phyloP scores from a whole-genome alignment of 2,888 invertebrate species.

The Pseudococcus jackbeardsleyi region DNA sequence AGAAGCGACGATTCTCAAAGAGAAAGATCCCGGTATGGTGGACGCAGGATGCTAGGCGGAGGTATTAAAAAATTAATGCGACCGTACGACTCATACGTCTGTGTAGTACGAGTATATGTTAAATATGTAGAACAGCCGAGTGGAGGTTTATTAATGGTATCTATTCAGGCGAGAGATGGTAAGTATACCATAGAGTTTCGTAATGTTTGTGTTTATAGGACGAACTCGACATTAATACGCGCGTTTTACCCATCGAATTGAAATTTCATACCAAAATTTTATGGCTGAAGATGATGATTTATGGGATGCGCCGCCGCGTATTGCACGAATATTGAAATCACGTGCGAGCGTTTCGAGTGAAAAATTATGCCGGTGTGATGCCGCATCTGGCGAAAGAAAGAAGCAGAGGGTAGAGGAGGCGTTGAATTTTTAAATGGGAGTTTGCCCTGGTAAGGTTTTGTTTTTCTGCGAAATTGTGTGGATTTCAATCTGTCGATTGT shows the following conservation, averaged over 20 bases:
- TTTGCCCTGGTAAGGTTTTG: too few relatives aligned
- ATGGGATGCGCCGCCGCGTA: not conserved
- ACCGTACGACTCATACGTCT: not conserved
- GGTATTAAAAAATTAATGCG: conserved; percentile 29
- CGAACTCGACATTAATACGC: conserved; percentile 17
- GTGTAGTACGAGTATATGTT: not conserved
- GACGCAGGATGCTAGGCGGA: not conserved
- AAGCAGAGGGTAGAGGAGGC: too few relatives aligned
- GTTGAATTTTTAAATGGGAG: too few relatives aligned
- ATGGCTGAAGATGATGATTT: not conserved
- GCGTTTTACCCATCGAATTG: conserved; percentile 21
- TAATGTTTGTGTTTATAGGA: conserved; percentile 28
- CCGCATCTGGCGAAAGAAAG: not conserved
- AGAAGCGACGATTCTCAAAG: not conserved
- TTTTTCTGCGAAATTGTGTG: too few relatives aligned
- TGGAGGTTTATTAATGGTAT: conserved; percentile 21
- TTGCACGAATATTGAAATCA: conserved; percentile 22
- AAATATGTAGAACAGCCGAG: conserved; percentile 29
- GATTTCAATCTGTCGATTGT: too few relatives aligned
- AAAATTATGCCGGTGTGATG: not conserved
- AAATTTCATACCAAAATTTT: conserved; percentile 17
- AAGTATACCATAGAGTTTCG: not conserved
- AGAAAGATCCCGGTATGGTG: not conserved
- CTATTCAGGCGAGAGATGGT: conserved; percentile 28
- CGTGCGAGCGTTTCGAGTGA: not conserved